A percentile compares a stretch with the other conserved stretches of the same genome.
phyloP scores from a whole-genome alignment of 2,797 vertebrate genomes.

The Fistularia commersonii region DNA sequence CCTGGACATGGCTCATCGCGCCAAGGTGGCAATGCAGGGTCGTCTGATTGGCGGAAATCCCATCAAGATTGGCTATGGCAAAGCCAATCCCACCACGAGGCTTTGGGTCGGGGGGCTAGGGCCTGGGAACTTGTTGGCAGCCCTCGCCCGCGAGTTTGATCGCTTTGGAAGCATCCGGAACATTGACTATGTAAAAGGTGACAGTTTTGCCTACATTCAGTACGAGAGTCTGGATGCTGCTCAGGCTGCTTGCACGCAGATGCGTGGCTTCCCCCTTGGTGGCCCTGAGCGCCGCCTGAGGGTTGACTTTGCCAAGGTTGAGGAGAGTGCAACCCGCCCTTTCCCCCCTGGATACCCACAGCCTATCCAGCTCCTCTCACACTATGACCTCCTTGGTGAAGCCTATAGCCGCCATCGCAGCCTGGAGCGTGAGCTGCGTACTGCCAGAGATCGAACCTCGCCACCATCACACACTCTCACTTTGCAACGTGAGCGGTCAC shows the following conservation, averaged over 20 bases:
- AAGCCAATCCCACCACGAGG: constrained; percentile 92
- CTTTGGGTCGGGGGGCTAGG: constrained; percentile 96
- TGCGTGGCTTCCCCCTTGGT: constrained; percentile 92
- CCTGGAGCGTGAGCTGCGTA: constrained; percentile 85
- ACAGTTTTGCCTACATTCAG: constrained; percentile 96
- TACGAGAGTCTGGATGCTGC: constrained; percentile 95
- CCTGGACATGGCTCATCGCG: constrained; percentile 95
- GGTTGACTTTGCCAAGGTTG: constrained; percentile 95
- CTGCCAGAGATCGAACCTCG: constrained; percentile 80
- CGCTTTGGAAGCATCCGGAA: constrained; percentile 95
- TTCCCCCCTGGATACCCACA: constrained; percentile 89
- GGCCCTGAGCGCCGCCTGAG: constrained; percentile 87
- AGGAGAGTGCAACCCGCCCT: constrained; percentile 80
- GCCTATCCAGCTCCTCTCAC: constrained; percentile 69
- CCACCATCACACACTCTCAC: constrained; percentile 80
- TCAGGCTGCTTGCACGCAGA: constrained; percentile 93
- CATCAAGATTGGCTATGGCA: constrained; percentile 95
- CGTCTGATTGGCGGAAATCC: constrained; percentile 89
- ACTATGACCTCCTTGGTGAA: constrained; percentile 86
- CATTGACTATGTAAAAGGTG: constrained; percentile 95
- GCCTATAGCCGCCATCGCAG: constrained; percentile 84
- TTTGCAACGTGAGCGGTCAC: constrained; percentile 78
- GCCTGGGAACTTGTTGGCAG: constrained; percentile 86
- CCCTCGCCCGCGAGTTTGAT: constrained; percentile 92
- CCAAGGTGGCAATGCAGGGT: constrained; percentile 96